Percentiles rank a stretch among this genome's conserved stretches.
These are phyloP conservation scores for Rhagium mordax DNA, from an alignment of 2,888 invertebrate genomes.

Conservation along the genomic window DNA sequence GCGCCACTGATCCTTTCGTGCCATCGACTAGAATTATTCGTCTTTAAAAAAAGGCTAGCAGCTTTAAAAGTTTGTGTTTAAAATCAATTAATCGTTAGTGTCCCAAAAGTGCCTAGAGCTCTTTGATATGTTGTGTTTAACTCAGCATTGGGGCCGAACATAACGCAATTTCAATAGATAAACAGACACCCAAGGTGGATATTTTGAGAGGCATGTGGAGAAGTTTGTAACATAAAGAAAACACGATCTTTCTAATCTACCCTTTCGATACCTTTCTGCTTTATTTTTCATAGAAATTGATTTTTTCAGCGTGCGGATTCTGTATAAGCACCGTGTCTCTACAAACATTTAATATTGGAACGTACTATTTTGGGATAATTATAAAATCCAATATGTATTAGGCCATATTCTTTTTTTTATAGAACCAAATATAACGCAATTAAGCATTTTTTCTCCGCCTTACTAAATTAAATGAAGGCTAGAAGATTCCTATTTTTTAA, in stretches of 20 bases:
- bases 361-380: too few relatives aligned
- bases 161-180: slow-evolving; percentile 18
- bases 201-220: background rate
- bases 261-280: background rate
- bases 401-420: too few relatives aligned
- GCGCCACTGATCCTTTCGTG: too few relatives aligned
- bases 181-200: slow-evolving; percentile 13
- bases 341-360: too few relatives aligned
- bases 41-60: too few relatives aligned
- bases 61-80: background rate
- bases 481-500: too few relatives aligned
- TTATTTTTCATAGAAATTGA: slow-evolving; percentile 11
- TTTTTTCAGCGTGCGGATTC: background rate
- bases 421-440: too few relatives aligned
- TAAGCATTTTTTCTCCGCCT: too few relatives aligned
- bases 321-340: too few relatives aligned
- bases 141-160: background rate
- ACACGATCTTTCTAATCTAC: slow-evolving; percentile 2
- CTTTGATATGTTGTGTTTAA: background rate
- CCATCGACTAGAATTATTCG: too few relatives aligned
- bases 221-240: background rate
- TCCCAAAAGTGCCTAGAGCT: background rate
- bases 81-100: slow-evolving; percentile 2
- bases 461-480: too few relatives aligned
- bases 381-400: too few relatives aligned